Conservation (phyloP, 2,113 vertebrate species). For the Suncus etruscus region DNA sequence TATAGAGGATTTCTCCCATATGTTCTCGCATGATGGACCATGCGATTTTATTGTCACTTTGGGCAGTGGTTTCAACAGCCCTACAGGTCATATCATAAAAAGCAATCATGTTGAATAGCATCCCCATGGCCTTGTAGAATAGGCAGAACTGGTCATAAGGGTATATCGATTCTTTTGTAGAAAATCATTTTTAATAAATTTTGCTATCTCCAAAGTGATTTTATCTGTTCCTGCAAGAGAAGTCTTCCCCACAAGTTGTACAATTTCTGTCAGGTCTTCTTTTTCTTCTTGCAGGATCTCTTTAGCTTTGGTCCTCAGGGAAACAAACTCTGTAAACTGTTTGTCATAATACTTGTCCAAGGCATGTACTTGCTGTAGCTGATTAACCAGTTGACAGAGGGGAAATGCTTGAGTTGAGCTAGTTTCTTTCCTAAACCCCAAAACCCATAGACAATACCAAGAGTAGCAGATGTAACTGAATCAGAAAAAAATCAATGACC, state of each 20-base stretch:
- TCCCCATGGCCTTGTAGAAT: slow-evolving; percentile 98
- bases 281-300: slow-evolving; percentile 98
- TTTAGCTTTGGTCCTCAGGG: slow-evolving; percentile 96
- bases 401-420: slow-evolving; percentile 98
- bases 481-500: slow-evolving; percentile 99
- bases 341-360: slow-evolving; percentile 98
- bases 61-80: slow-evolving; percentile 97
- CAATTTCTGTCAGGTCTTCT: slow-evolving; percentile 98
- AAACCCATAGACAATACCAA: slow-evolving; percentile 98
- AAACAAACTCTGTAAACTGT: slow-evolving; percentile 97
- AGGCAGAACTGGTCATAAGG: slow-evolving; percentile 99
- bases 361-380: slow-evolving; percentile 98
- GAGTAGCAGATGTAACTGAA: slow-evolving; percentile 97
- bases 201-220: slow-evolving; percentile 98
- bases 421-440: slow-evolving; percentile 99
- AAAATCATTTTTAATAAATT: slow-evolving; percentile 98
- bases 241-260: slow-evolving; percentile 98
- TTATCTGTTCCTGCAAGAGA: slow-evolving; percentile 98
- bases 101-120: slow-evolving; percentile 96
- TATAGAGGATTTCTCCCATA: slow-evolving; percentile 97
- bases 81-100: slow-evolving; percentile 99
- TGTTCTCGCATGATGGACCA: slow-evolving; percentile 98
- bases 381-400: slow-evolving; percentile 99
- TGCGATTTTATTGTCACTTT: slow-evolving; percentile 99
- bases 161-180: slow-evolving; percentile 98